These are phyloP conservation scores for Mythimna lalbum DNA, from an alignment of 2,888 invertebrate species.

Conservation along the genomic window DNA sequence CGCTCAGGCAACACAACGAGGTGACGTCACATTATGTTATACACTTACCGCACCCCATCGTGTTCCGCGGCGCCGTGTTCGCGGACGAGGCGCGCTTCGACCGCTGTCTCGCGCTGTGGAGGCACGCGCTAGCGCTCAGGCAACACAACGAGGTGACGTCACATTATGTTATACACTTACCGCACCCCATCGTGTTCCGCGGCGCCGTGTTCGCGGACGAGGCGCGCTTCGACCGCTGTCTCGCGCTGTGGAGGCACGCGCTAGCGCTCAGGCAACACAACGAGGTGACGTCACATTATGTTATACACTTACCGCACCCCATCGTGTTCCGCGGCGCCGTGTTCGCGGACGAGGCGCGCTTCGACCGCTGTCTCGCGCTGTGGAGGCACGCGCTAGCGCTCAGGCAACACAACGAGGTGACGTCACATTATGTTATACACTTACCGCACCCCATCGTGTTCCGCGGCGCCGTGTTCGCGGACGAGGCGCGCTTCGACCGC, in stretches of 20 bases:
- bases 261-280: conserved; percentile 88
- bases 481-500: conserved; percentile 95
- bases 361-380: conserved; percentile 94
- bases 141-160: conserved; percentile 70
- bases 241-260: conserved; percentile 97
- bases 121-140: conserved; percentile 92
- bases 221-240: conserved; percentile 95
- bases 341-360: conserved; percentile 95
- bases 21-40: conserved; percentile 9
- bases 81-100: conserved; percentile 89
- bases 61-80: conserved; percentile 96
- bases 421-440: conserved; percentile 3
- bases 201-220: conserved; percentile 94
- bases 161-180: conserved; percentile 75
- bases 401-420: conserved; percentile 75
- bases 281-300: conserved; percentile 10
- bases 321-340: conserved; percentile 91
- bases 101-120: conserved; percentile 96
- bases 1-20: conserved; percentile 79
- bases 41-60: conserved; percentile 94
- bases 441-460: conserved; percentile 92
- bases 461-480: conserved; percentile 94
- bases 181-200: conserved; percentile 95
- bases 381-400: conserved; percentile 81
- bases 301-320: conserved; percentile 90